Evolutionary conservation across 2,797 vertebrate species (phyloP).

Genomic region (Sebastes steindachneri): DNA sequence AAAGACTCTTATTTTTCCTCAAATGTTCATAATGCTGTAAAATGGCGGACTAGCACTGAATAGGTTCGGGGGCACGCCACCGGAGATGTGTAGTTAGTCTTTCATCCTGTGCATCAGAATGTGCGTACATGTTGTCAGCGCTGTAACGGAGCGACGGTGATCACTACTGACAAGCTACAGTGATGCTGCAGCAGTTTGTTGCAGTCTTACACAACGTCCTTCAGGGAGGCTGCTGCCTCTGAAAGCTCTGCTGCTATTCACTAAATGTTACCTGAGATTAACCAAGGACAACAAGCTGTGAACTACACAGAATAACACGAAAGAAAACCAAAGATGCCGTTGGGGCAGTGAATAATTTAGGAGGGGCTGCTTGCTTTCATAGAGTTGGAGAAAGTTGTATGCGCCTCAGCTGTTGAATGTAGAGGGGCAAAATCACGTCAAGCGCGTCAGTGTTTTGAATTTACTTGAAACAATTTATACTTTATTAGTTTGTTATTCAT

Average conservation of each 20-base stretch:
- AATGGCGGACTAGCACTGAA: constrained; percentile 48
- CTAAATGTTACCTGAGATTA: constrained; percentile 62
- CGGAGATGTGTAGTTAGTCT: constrained; percentile 64
- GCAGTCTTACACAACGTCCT: constrained; percentile 62
- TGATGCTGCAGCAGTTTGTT: constrained; percentile 69
- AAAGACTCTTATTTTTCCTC: constrained; percentile 13
- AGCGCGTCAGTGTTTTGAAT: not conserved
- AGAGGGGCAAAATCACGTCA: not conserved
- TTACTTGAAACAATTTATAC: not conserved
- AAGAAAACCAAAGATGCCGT: constrained; percentile 27
- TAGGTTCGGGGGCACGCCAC: constrained; percentile 53
- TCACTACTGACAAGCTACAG: constrained; percentile 77
- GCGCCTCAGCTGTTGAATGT: constrained; percentile 10
- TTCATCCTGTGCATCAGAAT: constrained; percentile 70
- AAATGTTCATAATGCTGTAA: constrained; percentile 32
- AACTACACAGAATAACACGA: constrained; percentile 7
- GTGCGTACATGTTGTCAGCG: constrained; percentile 72
- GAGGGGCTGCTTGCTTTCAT: constrained; percentile 22
- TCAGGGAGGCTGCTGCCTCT: constrained; percentile 41
- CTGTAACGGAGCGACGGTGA: constrained; percentile 65
- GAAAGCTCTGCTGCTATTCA: constrained; percentile 37
- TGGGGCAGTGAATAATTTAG: constrained; percentile 54
- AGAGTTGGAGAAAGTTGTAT: constrained; percentile 30
- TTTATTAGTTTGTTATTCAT: not conserved
- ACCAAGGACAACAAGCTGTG: constrained; percentile 47